Evolutionary conservation across 1,140 invertebrate species (phyloP).

Genomic region (Apis laboriosa): DNA sequence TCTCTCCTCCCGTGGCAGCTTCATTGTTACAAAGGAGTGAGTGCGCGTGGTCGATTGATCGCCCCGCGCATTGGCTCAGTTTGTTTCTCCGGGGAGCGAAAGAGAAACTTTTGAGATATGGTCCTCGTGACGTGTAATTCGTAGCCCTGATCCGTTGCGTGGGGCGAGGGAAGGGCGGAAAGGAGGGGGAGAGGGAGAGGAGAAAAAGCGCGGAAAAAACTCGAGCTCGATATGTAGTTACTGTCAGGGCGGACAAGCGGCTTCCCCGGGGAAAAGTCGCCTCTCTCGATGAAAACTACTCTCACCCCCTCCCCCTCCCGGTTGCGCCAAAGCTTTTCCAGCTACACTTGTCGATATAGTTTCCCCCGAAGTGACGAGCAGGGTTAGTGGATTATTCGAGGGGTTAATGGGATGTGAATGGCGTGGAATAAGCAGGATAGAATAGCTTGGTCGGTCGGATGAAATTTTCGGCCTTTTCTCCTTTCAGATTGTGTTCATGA

Average conservation of each 20-base stretch:
- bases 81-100: conserved; percentile 41
- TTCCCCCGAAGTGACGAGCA: neutral
- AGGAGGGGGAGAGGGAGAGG: neutral
- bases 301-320: neutral
- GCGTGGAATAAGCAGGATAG: too few species aligned
- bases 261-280: conserved; percentile 32
- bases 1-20: neutral
- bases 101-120: conserved; percentile 49
- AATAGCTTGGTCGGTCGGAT: too few species aligned
- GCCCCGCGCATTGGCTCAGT: conserved; percentile 10
- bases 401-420: neutral
- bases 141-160: conserved; percentile 35
- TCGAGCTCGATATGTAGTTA: conserved; percentile 42
- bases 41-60: conserved; percentile 28
- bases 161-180: too few species aligned
- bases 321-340: neutral
- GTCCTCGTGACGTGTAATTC: conserved; percentile 47
- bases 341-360: conserved; percentile 17
- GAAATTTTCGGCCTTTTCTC: too few species aligned
- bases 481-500: too few species aligned
- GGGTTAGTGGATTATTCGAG: neutral
- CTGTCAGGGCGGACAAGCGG: conserved; percentile 16
- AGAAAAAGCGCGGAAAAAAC: neutral
- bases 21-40: conserved; percentile 15
- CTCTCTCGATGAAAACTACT: conserved; percentile 34